Evolutionary conservation across 2,113 vertebrate species (phyloP).

Genomic region (Clarias batrachus): DNA sequence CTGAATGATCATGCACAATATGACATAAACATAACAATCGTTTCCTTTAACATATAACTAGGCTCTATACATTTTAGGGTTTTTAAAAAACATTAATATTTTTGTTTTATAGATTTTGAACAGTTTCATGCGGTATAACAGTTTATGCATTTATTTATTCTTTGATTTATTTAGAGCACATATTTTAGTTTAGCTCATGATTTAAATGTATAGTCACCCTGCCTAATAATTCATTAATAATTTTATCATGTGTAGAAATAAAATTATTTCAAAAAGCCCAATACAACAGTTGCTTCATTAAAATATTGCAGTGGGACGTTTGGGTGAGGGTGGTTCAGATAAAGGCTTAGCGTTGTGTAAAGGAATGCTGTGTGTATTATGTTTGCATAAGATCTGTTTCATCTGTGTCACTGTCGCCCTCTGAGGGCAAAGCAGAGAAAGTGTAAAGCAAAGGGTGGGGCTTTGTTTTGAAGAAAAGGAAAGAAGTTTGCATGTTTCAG

Average conservation of each 20-base stretch:
- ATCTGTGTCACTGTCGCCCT: constrained; percentile 41
- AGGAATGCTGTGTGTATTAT: constrained; percentile 29
- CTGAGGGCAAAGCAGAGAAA: constrained; percentile 44
- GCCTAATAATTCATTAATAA: constrained; percentile 15
- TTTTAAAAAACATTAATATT: not conserved
- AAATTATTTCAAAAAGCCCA: not conserved
- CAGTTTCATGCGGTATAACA: not conserved
- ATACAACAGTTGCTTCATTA: not conserved
- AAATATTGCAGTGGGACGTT: not conserved
- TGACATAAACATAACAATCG: not conserved
- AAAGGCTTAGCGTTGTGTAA: constrained; percentile 14
- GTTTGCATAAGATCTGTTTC: constrained; percentile 25
- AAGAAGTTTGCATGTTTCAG: constrained; percentile 7
- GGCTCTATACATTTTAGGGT: not conserved
- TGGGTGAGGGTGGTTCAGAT: constrained; percentile 7
- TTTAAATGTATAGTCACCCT: not conserved
- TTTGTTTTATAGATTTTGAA: not conserved
- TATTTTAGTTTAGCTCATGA: constrained; percentile 5
- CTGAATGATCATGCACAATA: not conserved
- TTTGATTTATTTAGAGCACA: constrained; percentile 54
- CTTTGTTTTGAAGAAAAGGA: constrained; percentile 31
- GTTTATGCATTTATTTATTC: constrained; percentile 50
- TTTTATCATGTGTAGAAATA: not conserved
- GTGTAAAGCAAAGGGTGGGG: constrained; percentile 40
- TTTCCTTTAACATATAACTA: not conserved